Evolutionary conservation across 2,113 vertebrate genomes (phyloP), one percentile per base, ranked within the genome.

Genomic region (Hydropotes inermis): DNA sequence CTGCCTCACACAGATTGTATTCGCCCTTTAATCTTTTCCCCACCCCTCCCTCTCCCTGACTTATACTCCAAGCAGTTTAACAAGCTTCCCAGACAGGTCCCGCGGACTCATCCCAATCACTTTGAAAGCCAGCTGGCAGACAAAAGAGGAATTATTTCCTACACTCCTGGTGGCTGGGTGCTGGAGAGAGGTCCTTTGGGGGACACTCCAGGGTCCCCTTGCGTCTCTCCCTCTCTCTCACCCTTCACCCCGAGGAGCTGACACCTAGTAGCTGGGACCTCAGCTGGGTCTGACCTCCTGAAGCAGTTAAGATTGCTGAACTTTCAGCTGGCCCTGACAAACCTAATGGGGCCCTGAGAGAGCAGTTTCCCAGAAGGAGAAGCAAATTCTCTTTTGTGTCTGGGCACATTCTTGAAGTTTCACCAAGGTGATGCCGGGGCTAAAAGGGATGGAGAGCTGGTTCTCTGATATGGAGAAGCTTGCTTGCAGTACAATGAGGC

Each of bases 21-120:
- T 98, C 96, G 90, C 97, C 95, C 98, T 99, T 99, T 99, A 98
- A 99, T 99, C 99, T 99, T 99, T 98, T 97, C 94, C 96, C 93
- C 70, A 47, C 86, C 96, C 97, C 97, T 93, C 96, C 90, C 87
- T 94, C 89, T 98, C 98, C 67, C 67, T 95, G 97, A 94, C 98
- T 98, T 98, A 94, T 98, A 94, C 91, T 98, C 97, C 58, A 30
- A 92, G 96, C 96, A 98, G 97, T 98, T 98, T 99, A 98, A 99
- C 97, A 99, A 98, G 98, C 98, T 97, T 98, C 97, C 98, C 97
- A 99, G 98, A 98, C 97, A 98, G 97, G 98, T 98, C 98, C 98
- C 97, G 98, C 98, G 97, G 96, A 95, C 96, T 99, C 97, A 98
- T 98, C 98, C 98, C 78, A 28, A 96, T 96, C 95, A 97, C 97